Evolutionary conservation across 2,888 invertebrate species (phyloP).

Genomic region (Plemyria rubiginata): DNA sequence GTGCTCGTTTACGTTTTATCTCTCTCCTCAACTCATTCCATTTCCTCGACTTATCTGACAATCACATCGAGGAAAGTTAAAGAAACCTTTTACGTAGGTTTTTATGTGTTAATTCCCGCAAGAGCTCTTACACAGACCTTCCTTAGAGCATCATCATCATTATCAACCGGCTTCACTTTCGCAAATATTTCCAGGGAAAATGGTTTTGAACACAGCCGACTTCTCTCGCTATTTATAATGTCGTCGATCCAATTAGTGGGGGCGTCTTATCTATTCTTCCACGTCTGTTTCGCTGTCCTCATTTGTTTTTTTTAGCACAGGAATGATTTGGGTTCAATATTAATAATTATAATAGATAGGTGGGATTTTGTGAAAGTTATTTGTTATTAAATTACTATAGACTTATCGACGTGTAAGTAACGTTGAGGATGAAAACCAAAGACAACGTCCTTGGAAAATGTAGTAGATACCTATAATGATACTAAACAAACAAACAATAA

Average conservation of each 20-base stretch:
- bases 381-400: no score
- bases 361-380: not conserved
- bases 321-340: no score
- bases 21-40: slow-evolving; percentile 14
- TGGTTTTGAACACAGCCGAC: no score
- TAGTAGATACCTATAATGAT: not conserved
- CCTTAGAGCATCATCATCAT: no score
- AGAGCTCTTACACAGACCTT: not conserved
- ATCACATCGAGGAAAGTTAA: slow-evolving; percentile 47
- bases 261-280: no score
- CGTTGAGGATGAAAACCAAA: not conserved
- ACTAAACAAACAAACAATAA: slow-evolving; percentile 4
- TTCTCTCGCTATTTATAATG: no score
- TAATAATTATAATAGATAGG: no score
- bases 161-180: no score
- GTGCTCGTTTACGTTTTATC: not conserved
- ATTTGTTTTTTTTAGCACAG: no score
- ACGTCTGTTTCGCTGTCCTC: no score
- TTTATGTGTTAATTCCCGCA: slow-evolving; percentile 47
- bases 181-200: no score
- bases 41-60: slow-evolving; percentile 44
- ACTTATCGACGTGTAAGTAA: not conserved
- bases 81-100: slow-evolving; percentile 31
- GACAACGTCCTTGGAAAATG: not conserved
- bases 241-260: no score